A percentile compares a stretch with the other conserved stretches of the same genome.
These are phyloP conservation scores for Ectropis crepuscularia DNA, from an alignment of 2,888 invertebrate genomes.

Conservation along the genomic window DNA sequence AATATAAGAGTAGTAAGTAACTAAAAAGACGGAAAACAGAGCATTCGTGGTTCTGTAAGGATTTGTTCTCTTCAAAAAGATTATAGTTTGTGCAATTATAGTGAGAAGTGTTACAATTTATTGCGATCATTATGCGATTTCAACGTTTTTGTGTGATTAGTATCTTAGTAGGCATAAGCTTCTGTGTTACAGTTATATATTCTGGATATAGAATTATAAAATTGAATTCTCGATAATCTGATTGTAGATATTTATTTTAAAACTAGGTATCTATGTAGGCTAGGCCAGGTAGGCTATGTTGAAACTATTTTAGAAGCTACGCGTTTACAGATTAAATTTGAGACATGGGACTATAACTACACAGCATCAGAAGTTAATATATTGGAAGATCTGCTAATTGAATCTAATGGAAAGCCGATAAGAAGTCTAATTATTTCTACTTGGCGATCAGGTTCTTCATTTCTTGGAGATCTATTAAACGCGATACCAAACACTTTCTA, in stretches of 20 bases:
- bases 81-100: too few relatives aligned
- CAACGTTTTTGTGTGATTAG: too few relatives aligned
- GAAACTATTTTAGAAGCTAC: constrained; percentile 71
- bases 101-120: too few relatives aligned
- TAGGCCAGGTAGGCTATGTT: constrained; percentile 66
- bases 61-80: too few relatives aligned
- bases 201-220: too few relatives aligned
- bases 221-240: constrained; percentile 77
- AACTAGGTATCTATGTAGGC: constrained; percentile 72
- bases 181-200: too few relatives aligned
- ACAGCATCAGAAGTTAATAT: constrained; percentile 73
- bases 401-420: constrained; percentile 89
- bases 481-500: constrained; percentile 95
- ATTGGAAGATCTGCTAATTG: constrained; percentile 88
- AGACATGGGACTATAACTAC: constrained; percentile 72
- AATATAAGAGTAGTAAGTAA: too few relatives aligned
- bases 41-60: too few relatives aligned
- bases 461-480: constrained; percentile 93
- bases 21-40: too few relatives aligned
- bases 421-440: constrained; percentile 92
- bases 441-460: constrained; percentile 96
- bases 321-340: constrained; percentile 63
- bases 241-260: constrained; percentile 75
- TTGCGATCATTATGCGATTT: too few relatives aligned
- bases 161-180: too few relatives aligned